A percentile compares a stretch with the other conserved stretches of the same genome.
phyloP scores from a whole-genome alignment of 2,797 vertebrate species.

The Danio albolineatus region DNA sequence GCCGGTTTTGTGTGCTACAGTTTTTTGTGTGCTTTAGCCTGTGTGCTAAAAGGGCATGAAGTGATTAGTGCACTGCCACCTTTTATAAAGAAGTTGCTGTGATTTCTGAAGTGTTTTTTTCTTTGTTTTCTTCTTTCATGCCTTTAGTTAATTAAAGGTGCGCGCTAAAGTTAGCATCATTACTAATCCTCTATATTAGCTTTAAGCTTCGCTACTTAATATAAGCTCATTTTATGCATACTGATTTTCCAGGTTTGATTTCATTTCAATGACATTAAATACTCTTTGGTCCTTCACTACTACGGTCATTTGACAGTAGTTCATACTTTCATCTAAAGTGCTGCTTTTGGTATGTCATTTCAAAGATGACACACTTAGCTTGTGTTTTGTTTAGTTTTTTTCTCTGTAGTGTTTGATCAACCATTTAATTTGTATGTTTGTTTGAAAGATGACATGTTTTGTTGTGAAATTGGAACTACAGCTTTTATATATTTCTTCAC shows the following conservation, averaged over 20 bases:
- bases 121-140: neutral
- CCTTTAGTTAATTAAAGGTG: slow-evolving; percentile 1
- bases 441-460: neutral
- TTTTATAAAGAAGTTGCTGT: neutral
- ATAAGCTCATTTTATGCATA: neutral
- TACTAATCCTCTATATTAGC: slow-evolving; percentile 1
- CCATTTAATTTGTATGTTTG: neutral
- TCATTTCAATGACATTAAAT: too few relatives aligned
- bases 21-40: slow-evolving; percentile 34
- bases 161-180: neutral
- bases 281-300: too few relatives aligned
- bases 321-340: neutral
- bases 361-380: neutral
- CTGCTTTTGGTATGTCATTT: neutral
- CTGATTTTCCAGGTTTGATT: neutral
- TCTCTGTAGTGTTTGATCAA: neutral
- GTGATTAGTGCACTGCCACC: slow-evolving; percentile 19
- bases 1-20: slow-evolving; percentile 35
- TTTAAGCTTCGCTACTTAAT: neutral
- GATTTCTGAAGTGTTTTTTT: slow-evolving; percentile 9
- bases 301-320: neutral
- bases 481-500: too few relatives aligned
- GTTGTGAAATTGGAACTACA: too few relatives aligned
- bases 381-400: neutral
- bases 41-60: slow-evolving; percentile 45